Base-by-base conservation (phyloP, 2,888 invertebrate species). In the Lobophora halterata region DNA sequence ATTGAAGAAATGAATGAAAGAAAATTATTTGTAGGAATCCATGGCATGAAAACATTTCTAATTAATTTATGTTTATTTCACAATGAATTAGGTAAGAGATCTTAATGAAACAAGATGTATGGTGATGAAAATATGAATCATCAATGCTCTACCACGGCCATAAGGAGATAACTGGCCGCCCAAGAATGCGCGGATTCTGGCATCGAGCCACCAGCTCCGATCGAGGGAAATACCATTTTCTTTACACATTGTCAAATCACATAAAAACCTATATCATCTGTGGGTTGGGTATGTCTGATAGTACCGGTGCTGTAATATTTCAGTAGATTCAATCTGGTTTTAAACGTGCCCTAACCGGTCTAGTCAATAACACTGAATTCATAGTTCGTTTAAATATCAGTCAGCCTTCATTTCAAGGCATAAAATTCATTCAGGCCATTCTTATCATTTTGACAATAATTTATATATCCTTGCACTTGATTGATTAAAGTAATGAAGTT, bases 111-210 rank as follows among this genome's bases (percentile, higher is more conserved):
- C 20, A 23, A 40, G 33, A 46, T 46, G 34, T 42, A 50, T 46
- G 19, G 27, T 36, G 32, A 30, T 46, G 20, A 36, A 34, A 40
- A 50, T 47, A 64, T 71, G 61, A 69, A 58, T 73, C 62, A 65
- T 48, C 45, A 41, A 38, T 49, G 52, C 62, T 59, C 53, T 51
- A 61, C 60, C 55, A 57, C 55, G 55, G 58, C 62, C 64, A 65
- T 67, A 70, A 62, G 51, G 53, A 65, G 64, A 65, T 63, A 70
- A 65, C 48, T 61, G 58, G 60, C 55, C 55, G 60, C 55, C 49
- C 58, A 63, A 63, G 69, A 73, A 77, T 76, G 68, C 60, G 53
- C 52, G 51, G 48, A 55, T 52, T 58, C 70, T 82, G 83, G 82
- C 82, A 53, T 29, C 31, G 36, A 32, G 73, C 81, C 81, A 81